phyloP scores from a whole-genome alignment of 2,797 vertebrate species.

The Phrynocephalus guinanensis region DNA sequence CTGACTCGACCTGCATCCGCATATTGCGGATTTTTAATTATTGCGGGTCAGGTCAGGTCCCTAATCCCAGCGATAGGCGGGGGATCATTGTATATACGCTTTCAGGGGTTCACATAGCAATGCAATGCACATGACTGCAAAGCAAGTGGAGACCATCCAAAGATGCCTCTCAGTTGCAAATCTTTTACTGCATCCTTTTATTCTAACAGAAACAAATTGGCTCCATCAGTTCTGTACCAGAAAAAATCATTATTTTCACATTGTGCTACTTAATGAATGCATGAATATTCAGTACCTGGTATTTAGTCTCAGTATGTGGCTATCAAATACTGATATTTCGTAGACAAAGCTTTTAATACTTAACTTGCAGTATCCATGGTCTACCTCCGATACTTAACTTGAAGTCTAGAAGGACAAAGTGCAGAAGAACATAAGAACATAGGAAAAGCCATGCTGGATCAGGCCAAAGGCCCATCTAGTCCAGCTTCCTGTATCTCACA shows the following conservation, averaged over 20 bases:
- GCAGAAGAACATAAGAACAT: too few species aligned
- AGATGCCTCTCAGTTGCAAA: background rate
- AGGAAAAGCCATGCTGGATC: too few species aligned
- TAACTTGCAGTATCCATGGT: background rate
- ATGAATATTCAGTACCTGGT: background rate
- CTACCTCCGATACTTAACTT: too few species aligned
- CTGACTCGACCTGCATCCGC: too few species aligned
- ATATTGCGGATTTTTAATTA: too few species aligned
- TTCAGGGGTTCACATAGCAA: background rate
- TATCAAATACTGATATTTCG: slow-evolving; percentile 1
- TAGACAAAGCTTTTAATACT: background rate
- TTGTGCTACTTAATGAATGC: background rate
- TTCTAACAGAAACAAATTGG: background rate
- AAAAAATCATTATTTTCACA: background rate
- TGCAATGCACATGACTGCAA: background rate
- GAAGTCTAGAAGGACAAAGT: too few species aligned
- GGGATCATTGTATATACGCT: background rate
- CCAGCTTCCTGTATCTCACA: too few species aligned
- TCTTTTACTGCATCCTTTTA: background rate
- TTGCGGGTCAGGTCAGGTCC: too few species aligned
- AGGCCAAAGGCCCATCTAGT: too few species aligned
- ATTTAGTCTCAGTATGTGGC: background rate
- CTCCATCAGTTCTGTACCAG: background rate
- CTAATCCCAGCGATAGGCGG: too few species aligned
- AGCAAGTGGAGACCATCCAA: background rate